Evolutionary conservation across 2,888 invertebrate species (phyloP).

Genomic region (Drosophila demipolita): DNA sequence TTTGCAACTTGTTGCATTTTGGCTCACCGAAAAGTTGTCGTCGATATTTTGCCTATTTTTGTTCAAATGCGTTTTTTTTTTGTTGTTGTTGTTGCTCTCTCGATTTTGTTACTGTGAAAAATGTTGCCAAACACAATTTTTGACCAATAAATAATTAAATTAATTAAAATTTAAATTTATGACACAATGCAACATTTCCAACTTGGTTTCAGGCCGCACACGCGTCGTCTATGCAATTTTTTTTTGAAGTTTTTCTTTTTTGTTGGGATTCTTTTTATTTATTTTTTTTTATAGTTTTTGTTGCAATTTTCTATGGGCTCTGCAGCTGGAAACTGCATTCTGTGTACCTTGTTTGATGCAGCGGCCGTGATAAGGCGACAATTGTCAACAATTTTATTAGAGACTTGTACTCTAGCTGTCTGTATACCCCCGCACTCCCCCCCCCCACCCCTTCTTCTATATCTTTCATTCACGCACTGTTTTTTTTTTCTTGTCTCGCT

Average conservation of each 20-base stretch:
- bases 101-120: slow-evolving; percentile 56
- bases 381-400: slow-evolving; percentile 80
- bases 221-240: slow-evolving; percentile 69
- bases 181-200: slow-evolving; percentile 65
- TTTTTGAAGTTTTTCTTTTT: neutral
- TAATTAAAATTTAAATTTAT: slow-evolving; percentile 81
- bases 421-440: neutral
- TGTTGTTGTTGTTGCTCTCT: slow-evolving; percentile 18
- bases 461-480: slow-evolving; percentile 2
- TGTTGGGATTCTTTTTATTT: slow-evolving; percentile 1
- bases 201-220: slow-evolving; percentile 45
- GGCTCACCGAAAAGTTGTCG: slow-evolving; percentile 46
- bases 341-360: slow-evolving; percentile 71
- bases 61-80: slow-evolving; percentile 58
- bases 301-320: slow-evolving; percentile 47
- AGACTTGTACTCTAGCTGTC: slow-evolving; percentile 19
- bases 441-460: neutral
- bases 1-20: slow-evolving; percentile 74
- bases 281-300: neutral
- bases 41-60: slow-evolving; percentile 62
- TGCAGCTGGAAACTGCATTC: slow-evolving; percentile 62
- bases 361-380: slow-evolving; percentile 78
- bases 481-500: slow-evolving; percentile 18
- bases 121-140: slow-evolving; percentile 63
- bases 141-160: slow-evolving; percentile 79